Conservation (phyloP, 2,888 invertebrate species). For the Pseudoips prasinana region DNA sequence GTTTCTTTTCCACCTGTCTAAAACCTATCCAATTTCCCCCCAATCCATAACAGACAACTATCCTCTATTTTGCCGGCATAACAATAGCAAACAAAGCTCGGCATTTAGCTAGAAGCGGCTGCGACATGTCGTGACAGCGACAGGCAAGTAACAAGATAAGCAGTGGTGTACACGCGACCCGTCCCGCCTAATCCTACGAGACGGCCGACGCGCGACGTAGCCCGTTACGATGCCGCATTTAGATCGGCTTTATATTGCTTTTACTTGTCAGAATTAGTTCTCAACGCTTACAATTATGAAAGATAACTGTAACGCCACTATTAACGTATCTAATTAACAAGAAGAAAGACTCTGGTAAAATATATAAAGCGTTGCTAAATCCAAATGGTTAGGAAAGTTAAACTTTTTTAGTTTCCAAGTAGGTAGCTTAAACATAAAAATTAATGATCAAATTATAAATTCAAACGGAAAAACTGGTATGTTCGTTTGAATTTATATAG, state of each 20-base stretch:
- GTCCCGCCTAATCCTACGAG: constrained; percentile 45
- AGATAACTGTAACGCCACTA: no score
- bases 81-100: constrained; percentile 45
- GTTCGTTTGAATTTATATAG: no score
- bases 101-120: constrained; percentile 46
- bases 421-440: no score
- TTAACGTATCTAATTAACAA: no score
- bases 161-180: constrained; percentile 40
- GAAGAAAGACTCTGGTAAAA: no score
- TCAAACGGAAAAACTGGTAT: no score
- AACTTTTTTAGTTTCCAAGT: no score
- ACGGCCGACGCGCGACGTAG: constrained; percentile 18
- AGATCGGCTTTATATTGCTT: constrained; percentile 35
- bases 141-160: constrained; percentile 66
- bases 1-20: no score
- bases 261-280: constrained; percentile 42
- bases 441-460: no score
- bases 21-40: background rate
- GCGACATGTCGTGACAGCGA: constrained; percentile 55
- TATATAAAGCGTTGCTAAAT: no score
- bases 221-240: constrained; percentile 22
- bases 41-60: constrained; percentile 7
- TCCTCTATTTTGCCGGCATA: constrained; percentile 22
- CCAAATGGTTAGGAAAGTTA: no score
- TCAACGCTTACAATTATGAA: no score